Base-by-base conservation (phyloP, 2,888 invertebrate species). In the Pseudolycoriella hygida region DNA sequence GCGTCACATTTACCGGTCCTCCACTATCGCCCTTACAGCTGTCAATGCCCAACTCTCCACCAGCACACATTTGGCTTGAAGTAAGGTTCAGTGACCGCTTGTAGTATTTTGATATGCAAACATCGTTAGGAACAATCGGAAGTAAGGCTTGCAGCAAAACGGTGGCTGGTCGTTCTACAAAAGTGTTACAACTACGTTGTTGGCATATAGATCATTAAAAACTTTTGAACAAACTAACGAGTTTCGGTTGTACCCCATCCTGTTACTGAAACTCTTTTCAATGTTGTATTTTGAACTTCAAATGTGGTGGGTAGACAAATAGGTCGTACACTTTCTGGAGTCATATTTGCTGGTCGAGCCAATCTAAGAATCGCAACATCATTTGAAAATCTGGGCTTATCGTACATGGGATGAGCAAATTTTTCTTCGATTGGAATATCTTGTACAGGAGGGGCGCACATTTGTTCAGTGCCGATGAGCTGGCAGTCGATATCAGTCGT, bases 401-500 rank as follows among this genome's bases (percentile, higher is more conserved):
- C 25, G 8, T 25, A 25, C 25, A 25, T 25, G 5, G 25, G 25
- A 25, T 25, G 25, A 25, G 25, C 25, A 8, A 25, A 25, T 8
- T 6, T 8, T 25, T 25, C 25, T 8, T 25, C 25, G 25, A 25
- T 8, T 4, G 8, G 4, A 6, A 25, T 25, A 8, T 25, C 25
- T 25, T 25, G 25, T 25, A 25, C 25, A 25, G 25, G 25, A 6
- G 25, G 25, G 4, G 25, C 25, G 25, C 25, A 25, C 8, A 25
- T 25, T 25, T 25, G 4, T 25, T 25, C 25, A 25, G 4, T 25
- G 25, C 25, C 25, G 25, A 25, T 8, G 25, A 25, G 4, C 25
- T 25, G 70, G 30, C 60, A 61, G 43, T 60, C 64, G 6, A 56
- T 48, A 1, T 52, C 47, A 11, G 48, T 56, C 14, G 58, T 54